phyloP scores from a whole-genome alignment of 2,113 vertebrate species.

The Myrmecobius fasciatus region DNA sequence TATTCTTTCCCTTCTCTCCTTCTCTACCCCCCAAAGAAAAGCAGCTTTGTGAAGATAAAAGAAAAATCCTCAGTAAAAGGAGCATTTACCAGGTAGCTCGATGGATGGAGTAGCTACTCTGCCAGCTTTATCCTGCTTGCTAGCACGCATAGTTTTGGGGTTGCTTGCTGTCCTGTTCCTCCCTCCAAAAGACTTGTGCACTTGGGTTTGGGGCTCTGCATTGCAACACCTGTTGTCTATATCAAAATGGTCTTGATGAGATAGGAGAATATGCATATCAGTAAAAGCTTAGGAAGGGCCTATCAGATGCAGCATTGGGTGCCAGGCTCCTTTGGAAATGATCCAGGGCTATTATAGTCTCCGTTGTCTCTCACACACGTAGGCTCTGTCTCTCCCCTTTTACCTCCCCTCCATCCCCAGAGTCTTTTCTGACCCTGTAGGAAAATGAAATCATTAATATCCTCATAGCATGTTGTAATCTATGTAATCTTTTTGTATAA shows the following conservation, averaged over 20 bases:
- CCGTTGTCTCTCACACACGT: background rate
- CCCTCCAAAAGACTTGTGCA: background rate
- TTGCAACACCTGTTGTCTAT: background rate
- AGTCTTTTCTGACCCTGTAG: background rate
- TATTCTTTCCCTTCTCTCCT: background rate
- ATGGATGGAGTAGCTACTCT: background rate
- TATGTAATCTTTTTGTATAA: background rate
- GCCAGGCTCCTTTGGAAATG: background rate
- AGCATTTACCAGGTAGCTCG: background rate
- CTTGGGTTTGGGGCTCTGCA: background rate
- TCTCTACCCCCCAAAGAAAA: background rate
- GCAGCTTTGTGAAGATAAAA: background rate
- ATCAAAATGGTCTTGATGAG: background rate
- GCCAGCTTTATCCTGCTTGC: background rate
- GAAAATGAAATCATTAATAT: background rate
- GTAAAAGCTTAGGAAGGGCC: background rate
- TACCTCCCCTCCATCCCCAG: background rate
- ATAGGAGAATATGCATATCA: background rate
- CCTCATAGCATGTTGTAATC: background rate
- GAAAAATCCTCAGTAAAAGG: background rate
- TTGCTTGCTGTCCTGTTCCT: background rate
- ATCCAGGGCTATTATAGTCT: background rate
- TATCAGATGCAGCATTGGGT: background rate
- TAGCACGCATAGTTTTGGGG: background rate
- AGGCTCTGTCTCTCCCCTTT: background rate